phyloP scores from a whole-genome alignment of 2,888 invertebrate genomes.

The Calameuta idolon region DNA sequence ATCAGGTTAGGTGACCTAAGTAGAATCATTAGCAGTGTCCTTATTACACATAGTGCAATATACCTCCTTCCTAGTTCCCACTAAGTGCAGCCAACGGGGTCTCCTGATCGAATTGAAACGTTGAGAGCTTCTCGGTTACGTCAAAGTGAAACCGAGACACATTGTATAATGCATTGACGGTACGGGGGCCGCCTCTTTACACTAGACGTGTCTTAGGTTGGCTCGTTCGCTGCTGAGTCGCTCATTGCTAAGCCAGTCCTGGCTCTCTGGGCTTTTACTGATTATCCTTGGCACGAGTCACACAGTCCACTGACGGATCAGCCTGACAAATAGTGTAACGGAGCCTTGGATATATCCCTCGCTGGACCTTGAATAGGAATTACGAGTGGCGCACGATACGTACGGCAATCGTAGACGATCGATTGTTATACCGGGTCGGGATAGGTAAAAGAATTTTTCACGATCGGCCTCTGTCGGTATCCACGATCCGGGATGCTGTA shows the following conservation, averaged over 20 bases:
- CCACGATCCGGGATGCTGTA: background rate
- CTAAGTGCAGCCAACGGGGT: slow-evolving; percentile 11
- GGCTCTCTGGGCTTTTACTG: slow-evolving; percentile 2
- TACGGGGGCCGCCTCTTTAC: background rate
- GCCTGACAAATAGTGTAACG: background rate
- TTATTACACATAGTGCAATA: background rate
- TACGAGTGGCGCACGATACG: background rate
- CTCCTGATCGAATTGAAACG: slow-evolving; percentile 19
- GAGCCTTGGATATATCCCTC: background rate
- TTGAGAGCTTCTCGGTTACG: slow-evolving; percentile 28
- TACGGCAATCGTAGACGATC: background rate
- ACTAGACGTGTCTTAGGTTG: background rate
- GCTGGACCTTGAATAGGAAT: slow-evolving; percentile 7
- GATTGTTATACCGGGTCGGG: background rate
- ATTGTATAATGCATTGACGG: slow-evolving; percentile 29
- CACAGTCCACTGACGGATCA: too few species aligned
- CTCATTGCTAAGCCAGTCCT: background rate
- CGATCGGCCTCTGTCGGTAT: background rate
- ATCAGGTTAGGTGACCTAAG: background rate
- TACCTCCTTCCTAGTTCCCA: background rate
- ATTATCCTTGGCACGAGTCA: slow-evolving; percentile 1
- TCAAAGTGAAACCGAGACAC: slow-evolving; percentile 37
- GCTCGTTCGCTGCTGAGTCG: background rate
- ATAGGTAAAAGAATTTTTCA: background rate
- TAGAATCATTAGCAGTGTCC: background rate